Evolutionary conservation across 2,113 vertebrate species (phyloP), one percentile per base, ranked within the genome.

Genomic region (Rhizomys pruinosus): DNA sequence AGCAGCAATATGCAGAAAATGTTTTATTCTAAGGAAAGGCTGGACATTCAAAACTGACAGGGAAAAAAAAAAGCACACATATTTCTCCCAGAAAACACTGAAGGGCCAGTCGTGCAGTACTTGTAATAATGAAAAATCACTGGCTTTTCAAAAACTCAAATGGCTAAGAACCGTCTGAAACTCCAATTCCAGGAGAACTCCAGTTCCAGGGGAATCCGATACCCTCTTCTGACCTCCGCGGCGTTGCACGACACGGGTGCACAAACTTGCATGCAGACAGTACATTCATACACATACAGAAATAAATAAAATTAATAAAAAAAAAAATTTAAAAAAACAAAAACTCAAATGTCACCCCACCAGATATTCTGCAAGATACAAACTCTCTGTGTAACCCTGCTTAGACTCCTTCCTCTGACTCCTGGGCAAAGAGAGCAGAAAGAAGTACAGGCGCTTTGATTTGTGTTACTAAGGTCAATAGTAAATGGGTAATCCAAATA

Each of bases 41-140:
- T 55, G 82, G 55, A 2, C 27, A 12, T n/a, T 64, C n/a, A 78
- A 69, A 86, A 91, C 52, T 66, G 3, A 59, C 7, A 34, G 52
- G 5, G n/a, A n/a, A n/a, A 81, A 87, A 8, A 76, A 89, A 84
- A 89, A 92, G 74, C 42, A 29, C 61, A 74, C 68, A 7, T 55
- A 76, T 91, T 89, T 44, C 37, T 39, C 27, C 5, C 39, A 61
- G 34, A 79, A 94, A 89, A 85, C 19, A 91, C 68, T 76, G 71
- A 61, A 44, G 86, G 78, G 85, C 42, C 52, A 92, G 55, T 39
- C 69, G 90, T 84, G 61, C 1, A 57, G 37, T 81, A 42, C 42
- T 64, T 89, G 20, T 78, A 84, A 87, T 44, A 91, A 88, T 82
- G 34, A 64, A 88, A 95, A 94, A 72, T 71, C 5, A 87, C 2